Base-by-base conservation (phyloP, 2,797 vertebrate genomes). In the Uromys caudimaculatus region DNA sequence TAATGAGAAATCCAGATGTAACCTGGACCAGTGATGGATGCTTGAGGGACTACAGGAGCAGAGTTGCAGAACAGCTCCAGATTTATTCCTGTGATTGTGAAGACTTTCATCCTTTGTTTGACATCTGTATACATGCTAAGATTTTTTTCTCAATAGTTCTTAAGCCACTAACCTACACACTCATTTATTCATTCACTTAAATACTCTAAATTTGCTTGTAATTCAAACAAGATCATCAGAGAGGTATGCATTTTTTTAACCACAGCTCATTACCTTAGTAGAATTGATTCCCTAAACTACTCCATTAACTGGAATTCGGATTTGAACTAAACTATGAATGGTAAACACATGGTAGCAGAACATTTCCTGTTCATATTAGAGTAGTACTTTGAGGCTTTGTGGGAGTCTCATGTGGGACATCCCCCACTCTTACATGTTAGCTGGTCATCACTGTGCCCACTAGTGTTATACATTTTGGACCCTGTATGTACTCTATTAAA, bases 361-460 rank as follows among this genome's bases (percentile, higher is more conserved):
- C n/a, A 17, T 94, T 50, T 44, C 21, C 24, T 58, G 54, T 83
- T 95, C 91, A 86, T 79, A 60, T 88, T 81, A 23, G 21, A 93
- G 60, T 84, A 29, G 71, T 24, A 69, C 41, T 89, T 92, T 56
- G 67, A 90, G 21, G 2, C 16, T 81, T 19, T 27, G 4, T 14
- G 27, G 32, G 78, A 85, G 38, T 44, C 44, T 44, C 44, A 44
- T 44, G 44, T 44, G 44, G 54, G 60, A 69, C n/a, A 73, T 90
- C 89, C 78, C 47, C 91, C 7, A 76, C 81, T 64, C 9, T 17
- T 86, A 86, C 91, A 81, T 56, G 75, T 17, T 6, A 41, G 23
- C 16, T 35, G 16, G n/a, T 38, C 27, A 67, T 91, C 76, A 73
- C 76, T 96, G 47, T 85, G 23, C 32, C 41, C n/a, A 73, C 64